phyloP scores from a whole-genome alignment of 2,888 invertebrate genomes.

The Hermodice carunculata region DNA sequence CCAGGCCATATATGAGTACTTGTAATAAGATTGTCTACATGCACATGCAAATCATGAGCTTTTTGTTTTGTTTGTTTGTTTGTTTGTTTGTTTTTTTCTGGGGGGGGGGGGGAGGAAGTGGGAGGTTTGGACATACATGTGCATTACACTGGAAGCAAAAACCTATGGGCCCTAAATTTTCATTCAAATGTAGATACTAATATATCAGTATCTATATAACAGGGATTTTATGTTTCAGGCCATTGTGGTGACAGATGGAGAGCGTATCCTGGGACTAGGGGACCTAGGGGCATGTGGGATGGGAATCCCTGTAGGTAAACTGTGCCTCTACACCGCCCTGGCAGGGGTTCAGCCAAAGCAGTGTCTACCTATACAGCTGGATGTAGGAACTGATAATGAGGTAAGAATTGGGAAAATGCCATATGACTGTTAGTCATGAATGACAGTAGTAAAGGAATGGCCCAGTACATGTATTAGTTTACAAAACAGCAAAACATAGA shows the following conservation, averaged over 20 bases:
- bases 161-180: not conserved
- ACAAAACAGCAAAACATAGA: no score
- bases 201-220: not conserved
- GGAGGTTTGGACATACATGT: no score
- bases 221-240: slow-evolving; percentile 56
- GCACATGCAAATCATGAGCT: no score
- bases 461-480: no score
- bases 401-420: slow-evolving; percentile 64
- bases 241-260: slow-evolving; percentile 95
- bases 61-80: no score
- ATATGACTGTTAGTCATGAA: no score
- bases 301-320: slow-evolving; percentile 98
- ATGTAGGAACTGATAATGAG: slow-evolving; percentile 93
- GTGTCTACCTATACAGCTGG: slow-evolving; percentile 92
- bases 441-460: no score
- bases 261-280: slow-evolving; percentile 96
- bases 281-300: slow-evolving; percentile 98
- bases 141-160: no score
- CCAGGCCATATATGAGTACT: no score
- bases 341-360: slow-evolving; percentile 96
- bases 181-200: not conserved
- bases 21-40: no score
- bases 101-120: no score
- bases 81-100: no score
- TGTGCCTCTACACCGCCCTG: slow-evolving; percentile 95